phyloP scores from a whole-genome alignment of 2,888 invertebrate species.

The Apeira syringaria region DNA sequence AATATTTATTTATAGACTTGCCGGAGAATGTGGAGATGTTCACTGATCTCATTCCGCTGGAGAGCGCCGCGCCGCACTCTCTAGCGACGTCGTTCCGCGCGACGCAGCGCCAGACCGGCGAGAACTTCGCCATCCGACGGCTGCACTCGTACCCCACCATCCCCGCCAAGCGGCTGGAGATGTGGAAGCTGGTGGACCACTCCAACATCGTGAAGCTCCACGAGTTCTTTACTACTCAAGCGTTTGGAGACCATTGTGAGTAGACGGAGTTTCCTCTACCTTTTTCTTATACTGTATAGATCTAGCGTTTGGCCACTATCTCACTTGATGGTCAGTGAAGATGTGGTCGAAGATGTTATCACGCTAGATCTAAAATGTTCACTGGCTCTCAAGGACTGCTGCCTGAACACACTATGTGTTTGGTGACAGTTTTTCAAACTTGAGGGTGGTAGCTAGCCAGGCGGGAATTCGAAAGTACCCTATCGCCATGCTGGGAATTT shows the following conservation, averaged over 20 bases:
- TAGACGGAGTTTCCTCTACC: background rate
- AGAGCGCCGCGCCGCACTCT: slow-evolving; percentile 86
- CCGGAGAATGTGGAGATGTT: slow-evolving; percentile 96
- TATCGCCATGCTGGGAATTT: too few species aligned
- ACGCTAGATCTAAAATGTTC: too few species aligned
- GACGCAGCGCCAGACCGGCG: slow-evolving; percentile 92
- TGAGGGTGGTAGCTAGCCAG: too few species aligned
- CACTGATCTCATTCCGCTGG: slow-evolving; percentile 93
- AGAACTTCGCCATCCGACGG: slow-evolving; percentile 92
- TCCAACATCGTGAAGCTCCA: slow-evolving; percentile 96
- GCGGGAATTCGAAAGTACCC: too few species aligned
- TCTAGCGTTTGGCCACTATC: too few species aligned
- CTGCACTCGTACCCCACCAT: slow-evolving; percentile 93
- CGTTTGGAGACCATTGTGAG: slow-evolving; percentile 97
- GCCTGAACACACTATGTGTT: too few species aligned
- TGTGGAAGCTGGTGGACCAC: slow-evolving; percentile 98
- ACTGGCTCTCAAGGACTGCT: too few species aligned
- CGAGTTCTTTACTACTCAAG: slow-evolving; percentile 97
- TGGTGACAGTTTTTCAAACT: too few species aligned
- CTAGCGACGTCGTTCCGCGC: slow-evolving; percentile 96
- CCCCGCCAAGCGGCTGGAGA: slow-evolving; percentile 94
- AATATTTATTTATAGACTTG: slow-evolving; percentile 81
- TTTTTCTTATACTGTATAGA: too few species aligned
- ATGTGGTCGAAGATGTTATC: too few species aligned
- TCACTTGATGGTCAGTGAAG: too few species aligned